Evolutionary conservation across 2,888 invertebrate species (phyloP).

Genomic region (Mesorhabditis sp.): DNA sequence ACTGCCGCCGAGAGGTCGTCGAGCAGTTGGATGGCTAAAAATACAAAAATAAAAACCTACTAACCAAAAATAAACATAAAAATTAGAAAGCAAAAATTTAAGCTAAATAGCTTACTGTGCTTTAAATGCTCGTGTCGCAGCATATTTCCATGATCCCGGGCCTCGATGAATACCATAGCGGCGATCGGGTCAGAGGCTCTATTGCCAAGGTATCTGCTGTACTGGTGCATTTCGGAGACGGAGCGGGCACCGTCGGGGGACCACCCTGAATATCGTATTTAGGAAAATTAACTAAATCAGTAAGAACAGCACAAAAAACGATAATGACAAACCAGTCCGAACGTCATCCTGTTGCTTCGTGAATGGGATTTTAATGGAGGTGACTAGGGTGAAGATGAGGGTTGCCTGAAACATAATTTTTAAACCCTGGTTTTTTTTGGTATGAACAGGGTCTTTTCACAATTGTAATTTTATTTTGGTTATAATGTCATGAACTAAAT

Average conservation of each 20-base stretch:
- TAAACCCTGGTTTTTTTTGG: too few species aligned
- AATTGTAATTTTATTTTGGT: too few species aligned
- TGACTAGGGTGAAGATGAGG: slow-evolving; percentile 41
- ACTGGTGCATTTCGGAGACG: slow-evolving; percentile 35
- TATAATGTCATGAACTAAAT: too few species aligned
- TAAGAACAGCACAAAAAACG: background rate
- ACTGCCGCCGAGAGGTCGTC: slow-evolving; percentile 38
- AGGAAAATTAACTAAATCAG: background rate
- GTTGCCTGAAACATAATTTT: slow-evolving; percentile 35
- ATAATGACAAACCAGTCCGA: slow-evolving; percentile 29
- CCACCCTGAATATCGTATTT: slow-evolving; percentile 30
- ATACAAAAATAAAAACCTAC: too few species aligned
- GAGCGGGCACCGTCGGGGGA: slow-evolving; percentile 49
- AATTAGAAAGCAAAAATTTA: too few species aligned
- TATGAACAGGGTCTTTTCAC: too few species aligned
- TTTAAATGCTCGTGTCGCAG: slow-evolving; percentile 34
- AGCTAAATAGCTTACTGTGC: slow-evolving; percentile 22
- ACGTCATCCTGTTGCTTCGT: slow-evolving; percentile 54
- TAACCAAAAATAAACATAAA: too few species aligned
- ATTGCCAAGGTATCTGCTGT: slow-evolving; percentile 18
- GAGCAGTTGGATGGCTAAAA: slow-evolving; percentile 30
- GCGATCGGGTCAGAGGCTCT: slow-evolving; percentile 36
- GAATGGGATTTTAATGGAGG: slow-evolving; percentile 47
- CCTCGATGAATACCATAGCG: slow-evolving; percentile 40
- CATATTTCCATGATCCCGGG: slow-evolving; percentile 39